Evolutionary conservation across 2,113 vertebrate genomes (phyloP).

Genomic region (Malurus melanocephalus): DNA sequence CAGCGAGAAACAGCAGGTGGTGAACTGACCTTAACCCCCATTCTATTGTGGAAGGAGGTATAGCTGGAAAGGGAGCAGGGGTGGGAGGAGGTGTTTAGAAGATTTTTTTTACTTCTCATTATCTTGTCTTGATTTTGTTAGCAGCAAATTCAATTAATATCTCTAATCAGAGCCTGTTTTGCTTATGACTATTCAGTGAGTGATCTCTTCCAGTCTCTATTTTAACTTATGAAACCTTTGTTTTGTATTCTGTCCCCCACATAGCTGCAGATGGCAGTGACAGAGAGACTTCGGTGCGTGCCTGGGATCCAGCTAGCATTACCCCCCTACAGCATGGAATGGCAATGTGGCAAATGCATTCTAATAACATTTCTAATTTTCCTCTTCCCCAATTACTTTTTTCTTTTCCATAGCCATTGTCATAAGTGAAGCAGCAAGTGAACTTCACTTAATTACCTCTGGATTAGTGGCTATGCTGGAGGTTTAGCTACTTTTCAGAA

Average conservation of each 20-base stretch:
- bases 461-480: slow-evolving; percentile 10
- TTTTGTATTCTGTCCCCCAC: background rate
- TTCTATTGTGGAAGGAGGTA: background rate
- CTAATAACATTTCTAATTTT: slow-evolving; percentile 43
- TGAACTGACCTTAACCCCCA: background rate
- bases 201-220: background rate
- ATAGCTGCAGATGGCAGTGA: background rate
- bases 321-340: background rate
- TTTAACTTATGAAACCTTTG: background rate
- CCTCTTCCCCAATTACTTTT: background rate
- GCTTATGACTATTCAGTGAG: background rate
- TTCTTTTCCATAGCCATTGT: slow-evolving; percentile 11
- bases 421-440: background rate
- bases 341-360: slow-evolving; percentile 37
- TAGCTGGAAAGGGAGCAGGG: background rate
- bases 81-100: background rate
- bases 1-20: background rate
- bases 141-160: background rate
- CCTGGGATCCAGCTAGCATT: background rate
- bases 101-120: background rate
- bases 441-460: slow-evolving; percentile 17
- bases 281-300: background rate
- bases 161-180: background rate
- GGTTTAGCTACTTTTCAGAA: background rate
- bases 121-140: background rate